phyloP scores from a whole-genome alignment of 2,113 vertebrate genomes.

The Holacanthus passer region DNA sequence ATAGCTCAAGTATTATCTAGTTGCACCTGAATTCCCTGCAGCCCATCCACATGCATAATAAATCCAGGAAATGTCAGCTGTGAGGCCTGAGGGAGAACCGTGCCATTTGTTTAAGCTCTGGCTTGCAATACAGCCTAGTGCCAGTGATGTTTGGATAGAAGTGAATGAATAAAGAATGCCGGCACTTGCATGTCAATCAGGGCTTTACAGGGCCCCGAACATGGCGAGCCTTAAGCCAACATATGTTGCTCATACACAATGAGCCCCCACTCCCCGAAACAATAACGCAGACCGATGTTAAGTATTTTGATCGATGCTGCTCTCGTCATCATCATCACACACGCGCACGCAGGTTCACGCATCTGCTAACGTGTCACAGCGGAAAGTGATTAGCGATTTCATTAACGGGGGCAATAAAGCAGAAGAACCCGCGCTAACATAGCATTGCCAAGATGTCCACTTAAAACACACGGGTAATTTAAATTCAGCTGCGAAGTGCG shows the following conservation, averaged over 20 bases:
- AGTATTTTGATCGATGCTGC: conserved; percentile 62
- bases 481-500: conserved; percentile 40
- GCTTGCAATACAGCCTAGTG: conserved; percentile 72
- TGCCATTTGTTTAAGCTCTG: conserved; percentile 84
- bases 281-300: conserved; percentile 58
- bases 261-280: conserved; percentile 45
- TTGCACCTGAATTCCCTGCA: conserved; percentile 82
- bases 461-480: conserved; percentile 35
- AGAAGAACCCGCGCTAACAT: conserved; percentile 33
- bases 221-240: conserved; percentile 67
- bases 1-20: conserved; percentile 77
- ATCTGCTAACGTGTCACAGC: conserved; percentile 60
- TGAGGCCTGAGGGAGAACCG: conserved; percentile 73
- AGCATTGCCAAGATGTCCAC: conserved; percentile 41
- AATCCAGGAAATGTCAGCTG: conserved; percentile 81
- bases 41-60: conserved; percentile 82
- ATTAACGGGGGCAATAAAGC: conserved; percentile 66
- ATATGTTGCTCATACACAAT: conserved; percentile 62
- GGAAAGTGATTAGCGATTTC: conserved; percentile 73
- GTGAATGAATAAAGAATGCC: conserved; percentile 81
- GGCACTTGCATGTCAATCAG: conserved; percentile 77
- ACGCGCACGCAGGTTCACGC: conserved; percentile 47
- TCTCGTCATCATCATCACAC: conserved; percentile 26
- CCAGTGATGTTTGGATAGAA: conserved; percentile 83
- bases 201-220: conserved; percentile 69